Percentiles rank a stretch among this genome's conserved stretches.
These are phyloP conservation scores for Hepsetus odoe DNA, from an alignment of 2,113 vertebrate genomes.

Conservation along the genomic window DNA sequence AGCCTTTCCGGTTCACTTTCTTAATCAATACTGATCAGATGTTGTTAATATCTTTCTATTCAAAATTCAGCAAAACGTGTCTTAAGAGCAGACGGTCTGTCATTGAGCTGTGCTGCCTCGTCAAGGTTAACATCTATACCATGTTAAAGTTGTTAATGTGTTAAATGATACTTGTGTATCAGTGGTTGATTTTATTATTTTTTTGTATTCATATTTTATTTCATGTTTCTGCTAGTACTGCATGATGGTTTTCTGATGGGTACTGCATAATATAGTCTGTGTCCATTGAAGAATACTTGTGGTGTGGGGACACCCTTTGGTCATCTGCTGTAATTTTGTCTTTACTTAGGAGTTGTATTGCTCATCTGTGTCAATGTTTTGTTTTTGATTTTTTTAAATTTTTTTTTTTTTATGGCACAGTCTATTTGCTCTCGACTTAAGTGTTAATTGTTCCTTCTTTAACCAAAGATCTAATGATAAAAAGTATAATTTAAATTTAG, in stretches of 20 bases:
- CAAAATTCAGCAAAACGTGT: conserved; percentile 38
- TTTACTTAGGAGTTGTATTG: conserved; percentile 32
- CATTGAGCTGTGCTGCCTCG: conserved; percentile 19
- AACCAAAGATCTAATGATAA: conserved; percentile 74
- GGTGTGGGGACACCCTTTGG: conserved; percentile 64
- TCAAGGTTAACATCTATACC: conserved; percentile 33
- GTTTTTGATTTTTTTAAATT: not conserved
- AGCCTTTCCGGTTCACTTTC: not conserved
- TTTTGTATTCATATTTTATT: conserved; percentile 3
- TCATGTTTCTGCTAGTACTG: conserved; percentile 58
- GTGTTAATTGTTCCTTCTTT: conserved; percentile 49
- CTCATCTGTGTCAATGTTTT: conserved; percentile 55
- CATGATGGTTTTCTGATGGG: conserved; percentile 60
- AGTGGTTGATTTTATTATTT: conserved; percentile 32
- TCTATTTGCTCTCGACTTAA: conserved; percentile 23
- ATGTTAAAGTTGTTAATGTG: conserved; percentile 24
- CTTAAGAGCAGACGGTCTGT: conserved; percentile 38
- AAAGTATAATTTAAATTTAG: conserved; percentile 36
- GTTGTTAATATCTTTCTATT: conserved; percentile 24
- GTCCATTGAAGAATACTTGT: conserved; percentile 12
- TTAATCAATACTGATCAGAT: not conserved
- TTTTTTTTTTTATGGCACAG: conserved; percentile 14
- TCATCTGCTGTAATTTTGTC: conserved; percentile 56
- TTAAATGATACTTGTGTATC: conserved; percentile 54
- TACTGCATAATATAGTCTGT: conserved; percentile 44